Evolutionary conservation across 2,113 vertebrate genomes (phyloP), one percentile per base, ranked within the genome.

Genomic region (Hymenochirus boettgeri): DNA sequence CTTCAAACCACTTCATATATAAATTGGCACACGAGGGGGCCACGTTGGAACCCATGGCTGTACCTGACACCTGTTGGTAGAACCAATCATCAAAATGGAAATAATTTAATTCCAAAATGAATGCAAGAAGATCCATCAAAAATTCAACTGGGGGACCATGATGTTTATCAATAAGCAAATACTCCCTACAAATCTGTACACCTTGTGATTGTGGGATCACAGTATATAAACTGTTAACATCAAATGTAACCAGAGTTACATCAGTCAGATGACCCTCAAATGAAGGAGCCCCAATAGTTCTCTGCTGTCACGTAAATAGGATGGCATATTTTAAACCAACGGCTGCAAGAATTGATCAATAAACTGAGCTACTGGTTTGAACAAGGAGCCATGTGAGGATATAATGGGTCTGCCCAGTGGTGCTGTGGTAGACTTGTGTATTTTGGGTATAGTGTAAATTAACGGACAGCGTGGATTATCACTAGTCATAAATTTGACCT

Each of bases 11-110:
- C n/a, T n/a, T n/a, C n/a, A n/a, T n/a, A n/a, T n/a, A n/a, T n/a
- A n/a, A n/a, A n/a, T n/a, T n/a, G n/a, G n/a, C n/a, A n/a, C n/a
- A 35, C 13, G 31, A 35, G 61, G 71, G 22, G 5, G 17, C 56
- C 27, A 2, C 26, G 26, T 1, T 3, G 5, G 25, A n/a, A 22
- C 25, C 15, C 22, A 45, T 42, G 19, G 35, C 18, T 45, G 13
- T 26, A 17, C 57, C 35, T 5, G 35, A 1, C 6, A 19, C 6
- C 12, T 59, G 22, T 11, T 24, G 12, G 13, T 42, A 59, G 7
- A 12, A 59, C 9, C 8, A 21, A 12, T 10, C 5, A 6, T 21
- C 47, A 22, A 50, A 50, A 2, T 19, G 3, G 12, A 50, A 50
- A 50, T 50, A 50, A 8, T 50, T 50, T 6, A 4, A 3, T 2